Conservation (phyloP, 2,888 invertebrate genomes). For the Agrenia bidenticulata region DNA sequence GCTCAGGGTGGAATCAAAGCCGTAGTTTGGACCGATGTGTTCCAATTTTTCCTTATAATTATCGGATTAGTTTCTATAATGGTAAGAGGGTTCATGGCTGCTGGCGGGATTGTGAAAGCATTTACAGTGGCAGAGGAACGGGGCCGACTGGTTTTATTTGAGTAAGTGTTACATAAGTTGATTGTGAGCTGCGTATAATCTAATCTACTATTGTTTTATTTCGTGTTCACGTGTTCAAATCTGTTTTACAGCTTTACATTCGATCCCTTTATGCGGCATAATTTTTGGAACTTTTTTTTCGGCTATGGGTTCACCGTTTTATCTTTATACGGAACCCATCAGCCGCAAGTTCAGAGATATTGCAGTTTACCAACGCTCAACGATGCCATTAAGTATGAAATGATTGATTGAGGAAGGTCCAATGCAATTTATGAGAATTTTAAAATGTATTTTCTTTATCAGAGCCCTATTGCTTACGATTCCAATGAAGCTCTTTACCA, state of each 20-base stretch:
- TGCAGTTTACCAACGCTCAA: slow-evolving; percentile 36
- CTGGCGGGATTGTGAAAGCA: slow-evolving; percentile 54
- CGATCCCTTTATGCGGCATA: slow-evolving; percentile 43
- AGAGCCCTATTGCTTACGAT: slow-evolving; percentile 29
- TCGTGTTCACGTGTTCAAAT: too few species aligned
- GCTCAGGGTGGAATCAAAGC: slow-evolving; percentile 44
- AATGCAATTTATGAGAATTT: too few species aligned
- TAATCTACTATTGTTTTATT: neutral
- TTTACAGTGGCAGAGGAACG: slow-evolving; percentile 54
- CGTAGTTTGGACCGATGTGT: slow-evolving; percentile 45
- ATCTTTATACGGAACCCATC: slow-evolving; percentile 42
- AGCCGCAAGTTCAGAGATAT: slow-evolving; percentile 49
- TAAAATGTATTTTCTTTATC: too few species aligned
- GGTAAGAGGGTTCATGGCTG: slow-evolving; percentile 54
- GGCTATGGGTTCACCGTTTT: slow-evolving; percentile 41
- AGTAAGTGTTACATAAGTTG: slow-evolving; percentile 33
- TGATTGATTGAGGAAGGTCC: too few species aligned
- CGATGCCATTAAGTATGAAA: slow-evolving; percentile 41
- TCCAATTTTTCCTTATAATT: slow-evolving; percentile 41
- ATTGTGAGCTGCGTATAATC: neutral
- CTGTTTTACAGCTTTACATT: slow-evolving; percentile 32
- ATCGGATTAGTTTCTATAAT: slow-evolving; percentile 53
- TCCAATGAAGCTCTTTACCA: slow-evolving; percentile 30
- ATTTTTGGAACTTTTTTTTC: slow-evolving; percentile 37
- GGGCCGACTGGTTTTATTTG: slow-evolving; percentile 54